Evolutionary conservation across 2,888 invertebrate species (phyloP).

Genomic region (Gerris lacustris): DNA sequence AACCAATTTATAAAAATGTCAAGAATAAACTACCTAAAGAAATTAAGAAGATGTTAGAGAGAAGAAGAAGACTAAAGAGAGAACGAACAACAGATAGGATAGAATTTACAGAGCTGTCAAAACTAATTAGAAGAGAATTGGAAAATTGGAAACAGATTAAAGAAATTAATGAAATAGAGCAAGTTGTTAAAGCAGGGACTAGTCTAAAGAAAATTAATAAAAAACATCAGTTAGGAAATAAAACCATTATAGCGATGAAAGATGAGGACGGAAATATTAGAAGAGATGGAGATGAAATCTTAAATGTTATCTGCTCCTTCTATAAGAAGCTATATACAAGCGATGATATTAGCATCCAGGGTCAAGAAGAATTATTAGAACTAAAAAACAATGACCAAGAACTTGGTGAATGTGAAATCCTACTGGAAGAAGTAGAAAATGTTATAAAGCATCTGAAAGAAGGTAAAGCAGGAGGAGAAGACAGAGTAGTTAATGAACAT

Average conservation of each 20-base stretch:
- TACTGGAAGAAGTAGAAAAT: not conserved
- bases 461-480: slow-evolving; percentile 9
- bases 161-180: slow-evolving; percentile 7
- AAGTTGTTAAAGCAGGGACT: not conserved
- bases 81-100: not conserved
- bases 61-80: not conserved
- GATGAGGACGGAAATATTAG: slow-evolving; percentile 5
- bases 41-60: slow-evolving; percentile 8
- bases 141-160: not conserved
- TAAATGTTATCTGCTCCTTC: not conserved
- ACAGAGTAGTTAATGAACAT: slow-evolving; percentile 5
- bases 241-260: slow-evolving; percentile 8
- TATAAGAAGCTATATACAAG: not conserved
- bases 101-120: slow-evolving; percentile 6
- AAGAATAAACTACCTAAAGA: slow-evolving; percentile 12
- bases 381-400: not conserved
- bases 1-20: slow-evolving; percentile 7
- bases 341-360: not conserved
- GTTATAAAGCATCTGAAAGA: slow-evolving; percentile 8
- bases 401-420: not conserved
- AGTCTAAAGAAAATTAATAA: slow-evolving; percentile 5
- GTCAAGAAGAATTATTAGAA: not conserved
- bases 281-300: slow-evolving; percentile 5
- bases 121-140: slow-evolving; percentile 10
- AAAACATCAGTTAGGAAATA: not conserved